phyloP scores from a whole-genome alignment of 2,888 invertebrate genomes.

The Agonopterix arenella region DNA sequence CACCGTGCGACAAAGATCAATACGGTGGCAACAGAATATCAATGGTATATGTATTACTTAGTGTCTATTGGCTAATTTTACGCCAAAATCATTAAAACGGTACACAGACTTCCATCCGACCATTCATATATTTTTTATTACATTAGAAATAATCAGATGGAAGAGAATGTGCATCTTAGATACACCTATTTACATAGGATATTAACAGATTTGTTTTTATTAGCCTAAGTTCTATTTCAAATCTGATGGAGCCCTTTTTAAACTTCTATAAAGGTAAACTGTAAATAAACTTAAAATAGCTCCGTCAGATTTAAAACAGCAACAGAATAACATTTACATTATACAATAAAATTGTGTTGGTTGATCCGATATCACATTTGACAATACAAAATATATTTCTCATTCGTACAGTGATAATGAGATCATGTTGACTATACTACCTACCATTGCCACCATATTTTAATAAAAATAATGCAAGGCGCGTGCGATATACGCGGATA shows the following conservation, averaged over 20 bases:
- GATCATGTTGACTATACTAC: slow-evolving; percentile 42
- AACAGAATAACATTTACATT: slow-evolving; percentile 1
- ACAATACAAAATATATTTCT: neutral
- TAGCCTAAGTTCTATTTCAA: too few relatives aligned
- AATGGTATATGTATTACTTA: slow-evolving; percentile 1
- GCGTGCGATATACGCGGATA: slow-evolving; percentile 19
- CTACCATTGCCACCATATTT: slow-evolving; percentile 51
- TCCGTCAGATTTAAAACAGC: too few relatives aligned
- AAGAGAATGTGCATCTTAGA: too few relatives aligned
- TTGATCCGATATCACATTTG: neutral
- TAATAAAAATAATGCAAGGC: slow-evolving; percentile 15
- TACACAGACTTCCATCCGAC: too few relatives aligned
- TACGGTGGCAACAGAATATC: slow-evolving; percentile 46
- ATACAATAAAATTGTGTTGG: neutral
- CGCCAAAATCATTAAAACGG: neutral
- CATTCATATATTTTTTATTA: too few relatives aligned
- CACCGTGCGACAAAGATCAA: slow-evolving; percentile 41
- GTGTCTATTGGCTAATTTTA: slow-evolving; percentile 7
- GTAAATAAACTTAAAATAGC: too few relatives aligned
- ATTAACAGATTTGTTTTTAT: too few relatives aligned
- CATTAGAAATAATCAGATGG: too few relatives aligned
- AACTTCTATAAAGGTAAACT: too few relatives aligned
- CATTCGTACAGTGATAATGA: slow-evolving; percentile 18
- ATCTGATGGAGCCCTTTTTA: too few relatives aligned
- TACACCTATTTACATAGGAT: too few relatives aligned